Percentiles rank a stretch among this genome's conserved stretches.
Conservation (phyloP, 1,140 invertebrate species). For the Bradynema listronoti region DNA sequence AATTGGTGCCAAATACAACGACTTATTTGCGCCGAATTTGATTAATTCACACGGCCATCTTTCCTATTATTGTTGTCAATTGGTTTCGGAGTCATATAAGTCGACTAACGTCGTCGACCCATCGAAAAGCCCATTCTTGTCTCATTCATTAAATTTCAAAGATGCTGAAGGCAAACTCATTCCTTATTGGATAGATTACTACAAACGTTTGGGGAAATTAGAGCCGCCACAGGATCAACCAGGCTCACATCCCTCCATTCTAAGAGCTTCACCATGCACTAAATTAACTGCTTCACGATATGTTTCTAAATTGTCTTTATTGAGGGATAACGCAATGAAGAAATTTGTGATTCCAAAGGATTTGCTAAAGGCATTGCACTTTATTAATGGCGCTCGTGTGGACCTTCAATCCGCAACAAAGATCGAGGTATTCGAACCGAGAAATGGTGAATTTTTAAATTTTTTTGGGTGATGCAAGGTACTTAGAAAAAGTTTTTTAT, state of each 20-base stretch:
- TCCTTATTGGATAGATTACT: conserved; percentile 17
- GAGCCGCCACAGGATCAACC: conserved; percentile 7
- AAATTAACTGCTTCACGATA: too few relatives aligned
- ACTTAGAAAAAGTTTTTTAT: conserved; percentile 5
- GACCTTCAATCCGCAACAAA: conserved; percentile 8
- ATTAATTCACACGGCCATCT: conserved; percentile 21
- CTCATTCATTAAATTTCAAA: conserved; percentile 14
- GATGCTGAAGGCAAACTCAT: conserved; percentile 8
- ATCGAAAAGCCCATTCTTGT: conserved; percentile 8
- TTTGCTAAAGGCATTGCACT: conserved; percentile 3
- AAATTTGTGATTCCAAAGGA: conserved; percentile 7
- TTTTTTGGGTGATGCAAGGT: too few relatives aligned
- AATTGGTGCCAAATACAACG: conserved; percentile 13
- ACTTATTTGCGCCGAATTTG: conserved; percentile 56
- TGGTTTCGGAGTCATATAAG: conserved; percentile 18
- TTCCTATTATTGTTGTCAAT: conserved; percentile 2
- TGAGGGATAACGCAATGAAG: too few relatives aligned
- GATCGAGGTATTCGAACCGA: conserved; percentile 15
- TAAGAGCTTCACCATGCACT: not conserved
- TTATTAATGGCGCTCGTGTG: conserved; percentile 5
- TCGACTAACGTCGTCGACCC: not conserved
- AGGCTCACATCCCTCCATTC: conserved; percentile 58
- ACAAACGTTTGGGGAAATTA: conserved; percentile 1
- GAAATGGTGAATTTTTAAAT: conserved; percentile 10
- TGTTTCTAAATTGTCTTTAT: too few relatives aligned